Evolutionary conservation across 1,140 invertebrate species (phyloP).

Genomic region (Temnothorax curvispinosus): DNA sequence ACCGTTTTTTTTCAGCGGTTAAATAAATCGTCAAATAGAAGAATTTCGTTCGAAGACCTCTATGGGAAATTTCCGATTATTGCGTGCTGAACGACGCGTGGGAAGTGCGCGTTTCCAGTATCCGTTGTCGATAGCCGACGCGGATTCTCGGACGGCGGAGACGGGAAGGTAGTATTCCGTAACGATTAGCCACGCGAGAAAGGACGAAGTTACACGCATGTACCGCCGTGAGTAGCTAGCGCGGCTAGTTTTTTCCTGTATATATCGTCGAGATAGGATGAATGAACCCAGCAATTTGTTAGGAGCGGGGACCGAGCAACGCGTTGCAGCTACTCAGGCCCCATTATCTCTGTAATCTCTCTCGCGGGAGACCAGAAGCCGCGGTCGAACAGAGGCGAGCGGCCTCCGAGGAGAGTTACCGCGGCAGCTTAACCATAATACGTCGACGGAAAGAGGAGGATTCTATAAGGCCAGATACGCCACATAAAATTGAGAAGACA

Average conservation of each 20-base stretch:
- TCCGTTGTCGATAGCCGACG: constrained; percentile 42
- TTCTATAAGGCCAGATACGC: constrained; percentile 77
- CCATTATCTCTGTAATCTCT: constrained; percentile 84
- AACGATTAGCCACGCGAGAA: constrained; percentile 62
- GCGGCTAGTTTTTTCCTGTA: constrained; percentile 82
- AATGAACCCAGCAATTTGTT: constrained; percentile 86
- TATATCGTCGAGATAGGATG: constrained; percentile 82
- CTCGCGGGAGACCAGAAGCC: constrained; percentile 80
- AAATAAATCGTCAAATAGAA: neutral
- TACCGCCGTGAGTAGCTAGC: constrained; percentile 62
- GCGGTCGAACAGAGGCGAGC: constrained; percentile 72
- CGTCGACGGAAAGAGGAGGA: constrained; percentile 72
- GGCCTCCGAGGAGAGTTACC: constrained; percentile 70
- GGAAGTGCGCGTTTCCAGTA: constrained; percentile 33
- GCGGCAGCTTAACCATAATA: constrained; percentile 78
- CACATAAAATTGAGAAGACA: constrained; percentile 61
- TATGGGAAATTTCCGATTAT: constrained; percentile 14
- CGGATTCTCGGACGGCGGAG: neutral
- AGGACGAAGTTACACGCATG: constrained; percentile 54
- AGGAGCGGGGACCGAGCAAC: constrained; percentile 80
- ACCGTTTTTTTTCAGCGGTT: neutral
- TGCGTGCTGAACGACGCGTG: constrained; percentile 14
- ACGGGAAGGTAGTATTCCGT: constrained; percentile 17
- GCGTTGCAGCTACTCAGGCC: constrained; percentile 70
- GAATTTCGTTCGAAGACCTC: neutral